Conservation (phyloP, 2,113 vertebrate species). For the Verasper variegatus region DNA sequence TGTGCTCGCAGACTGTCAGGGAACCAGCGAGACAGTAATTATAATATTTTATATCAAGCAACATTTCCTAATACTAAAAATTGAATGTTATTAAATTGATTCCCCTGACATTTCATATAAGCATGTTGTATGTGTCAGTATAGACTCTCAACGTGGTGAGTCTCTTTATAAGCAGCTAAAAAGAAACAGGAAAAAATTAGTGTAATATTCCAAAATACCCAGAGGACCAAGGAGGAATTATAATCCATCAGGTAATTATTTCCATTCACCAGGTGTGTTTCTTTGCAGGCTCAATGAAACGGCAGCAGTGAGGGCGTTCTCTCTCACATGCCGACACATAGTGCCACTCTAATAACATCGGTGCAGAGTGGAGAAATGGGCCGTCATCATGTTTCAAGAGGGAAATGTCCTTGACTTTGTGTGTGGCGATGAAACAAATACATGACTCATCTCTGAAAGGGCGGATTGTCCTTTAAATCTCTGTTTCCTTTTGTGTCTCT, state of each 20-base stretch:
- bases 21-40: not conserved
- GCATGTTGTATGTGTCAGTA: conserved; percentile 11
- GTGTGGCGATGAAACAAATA: not conserved
- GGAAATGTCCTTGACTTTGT: conserved; percentile 41
- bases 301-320: conserved; percentile 21
- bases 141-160: not conserved
- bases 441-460: conserved; percentile 35
- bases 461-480: conserved; percentile 46
- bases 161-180: conserved; percentile 2
- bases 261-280: conserved; percentile 42
- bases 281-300: conserved; percentile 47
- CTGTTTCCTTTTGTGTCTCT: conserved; percentile 20
- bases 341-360: conserved; percentile 44
- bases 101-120: conserved; percentile 8
- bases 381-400: conserved; percentile 40
- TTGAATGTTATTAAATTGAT: not conserved
- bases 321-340: conserved; percentile 18
- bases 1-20: not conserved
- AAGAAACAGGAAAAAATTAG: conserved; percentile 22
- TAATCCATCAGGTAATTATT: conserved; percentile 45
- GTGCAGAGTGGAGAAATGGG: conserved; percentile 24
- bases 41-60: not conserved
- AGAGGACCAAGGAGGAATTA: conserved; percentile 27
- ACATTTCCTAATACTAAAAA: not conserved
- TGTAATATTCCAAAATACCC: conserved; percentile 17